Percentiles rank a stretch among this genome's conserved stretches.
These are phyloP conservation scores for Halichondria panicea DNA, from an alignment of 37 sponge, comb jelly and placozoan species.

Conservation along the genomic window DNA sequence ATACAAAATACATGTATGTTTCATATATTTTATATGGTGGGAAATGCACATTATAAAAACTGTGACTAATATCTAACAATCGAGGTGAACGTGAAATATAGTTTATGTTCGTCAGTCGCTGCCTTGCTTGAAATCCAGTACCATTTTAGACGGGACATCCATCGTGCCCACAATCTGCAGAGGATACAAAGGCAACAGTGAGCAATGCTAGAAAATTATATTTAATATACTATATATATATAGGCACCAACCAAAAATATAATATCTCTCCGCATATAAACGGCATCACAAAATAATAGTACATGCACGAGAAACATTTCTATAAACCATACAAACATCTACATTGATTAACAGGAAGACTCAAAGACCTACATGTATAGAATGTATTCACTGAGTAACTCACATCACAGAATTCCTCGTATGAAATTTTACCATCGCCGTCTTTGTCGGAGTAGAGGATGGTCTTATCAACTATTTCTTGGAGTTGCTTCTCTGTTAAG, in stretches of 20 bases:
- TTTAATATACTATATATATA: too few relatives aligned
- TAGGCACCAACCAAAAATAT: background rate
- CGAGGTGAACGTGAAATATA: too few relatives aligned
- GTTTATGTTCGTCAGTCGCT: background rate
- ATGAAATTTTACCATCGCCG: conserved; percentile 98
- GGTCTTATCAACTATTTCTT: conserved; percentile 99
- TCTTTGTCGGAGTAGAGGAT: conserved; percentile 97
- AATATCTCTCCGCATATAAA: background rate
- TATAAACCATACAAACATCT: too few relatives aligned
- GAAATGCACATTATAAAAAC: too few relatives aligned
- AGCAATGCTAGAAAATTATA: background rate
- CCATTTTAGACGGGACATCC: conserved; percentile 79
- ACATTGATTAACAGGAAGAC: too few relatives aligned
- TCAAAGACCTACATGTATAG: too few relatives aligned
- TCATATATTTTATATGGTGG: too few relatives aligned
- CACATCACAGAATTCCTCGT: conserved; percentile 91
- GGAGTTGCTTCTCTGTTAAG: conserved; percentile 97
- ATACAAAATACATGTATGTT: too few relatives aligned
- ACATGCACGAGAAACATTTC: background rate
- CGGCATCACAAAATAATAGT: conserved; percentile 1
- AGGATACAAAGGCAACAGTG: background rate
- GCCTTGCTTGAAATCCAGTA: conserved; percentile 46
- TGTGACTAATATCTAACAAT: too few relatives aligned
- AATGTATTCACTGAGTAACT: too few relatives aligned
- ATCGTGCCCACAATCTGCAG: conserved; percentile 72